Evolutionary conservation across 2,797 vertebrate species (phyloP).

Genomic region (Sciurus carolinensis): DNA sequence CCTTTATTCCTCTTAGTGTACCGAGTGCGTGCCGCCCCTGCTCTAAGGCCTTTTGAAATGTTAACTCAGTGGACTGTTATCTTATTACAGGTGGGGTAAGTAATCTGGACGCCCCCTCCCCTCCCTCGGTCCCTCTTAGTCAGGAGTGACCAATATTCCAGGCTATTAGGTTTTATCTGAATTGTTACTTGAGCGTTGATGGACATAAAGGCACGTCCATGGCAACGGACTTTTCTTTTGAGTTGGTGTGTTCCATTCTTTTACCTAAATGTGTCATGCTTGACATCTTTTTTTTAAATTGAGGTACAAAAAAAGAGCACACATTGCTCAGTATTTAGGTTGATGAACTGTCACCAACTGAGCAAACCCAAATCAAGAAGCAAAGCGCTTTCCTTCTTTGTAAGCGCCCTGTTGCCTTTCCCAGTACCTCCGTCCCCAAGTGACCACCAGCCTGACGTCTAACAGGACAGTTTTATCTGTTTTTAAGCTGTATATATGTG

Average conservation of each 20-base stretch:
- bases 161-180: not conserved
- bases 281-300: constrained; percentile 35
- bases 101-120: not conserved
- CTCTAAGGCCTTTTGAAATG: constrained; percentile 30
- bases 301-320: constrained; percentile 38
- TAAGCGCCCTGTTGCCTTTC: not conserved
- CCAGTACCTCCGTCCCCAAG: not conserved
- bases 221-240: constrained; percentile 64
- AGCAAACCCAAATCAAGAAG: not conserved
- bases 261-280: constrained; percentile 61
- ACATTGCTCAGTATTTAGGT: not conserved
- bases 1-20: not conserved
- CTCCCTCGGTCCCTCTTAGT: not conserved
- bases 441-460: not conserved
- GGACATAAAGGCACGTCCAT: not conserved
- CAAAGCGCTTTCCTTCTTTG: not conserved
- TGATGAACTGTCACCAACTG: not conserved
- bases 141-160: not conserved
- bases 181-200: not conserved
- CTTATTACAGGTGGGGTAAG: not conserved
- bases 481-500: not conserved
- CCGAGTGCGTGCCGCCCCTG: not conserved
- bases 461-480: not conserved
- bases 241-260: not conserved
- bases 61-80: not conserved